A percentile compares a stretch with the other conserved stretches of the same genome.
These are phyloP conservation scores for Belonocnema kinseyi DNA, from an alignment of 1,140 invertebrate genomes.

Conservation along the genomic window DNA sequence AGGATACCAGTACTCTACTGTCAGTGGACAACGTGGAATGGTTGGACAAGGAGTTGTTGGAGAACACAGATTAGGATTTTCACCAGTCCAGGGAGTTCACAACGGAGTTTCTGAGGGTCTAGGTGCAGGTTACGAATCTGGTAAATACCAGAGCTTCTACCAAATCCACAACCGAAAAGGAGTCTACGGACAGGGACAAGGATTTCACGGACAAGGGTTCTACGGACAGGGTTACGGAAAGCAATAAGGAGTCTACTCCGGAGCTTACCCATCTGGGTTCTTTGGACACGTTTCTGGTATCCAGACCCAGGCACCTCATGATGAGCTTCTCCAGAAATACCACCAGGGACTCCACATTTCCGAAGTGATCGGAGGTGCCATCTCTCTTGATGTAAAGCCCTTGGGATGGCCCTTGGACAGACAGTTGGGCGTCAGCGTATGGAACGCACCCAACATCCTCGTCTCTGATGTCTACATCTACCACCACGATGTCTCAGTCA, in stretches of 20 bases:
- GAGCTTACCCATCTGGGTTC: conserved; percentile 7
- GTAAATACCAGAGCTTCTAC: conserved; percentile 15
- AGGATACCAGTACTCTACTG: conserved; percentile 39
- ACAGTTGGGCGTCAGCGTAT: conserved; percentile 46
- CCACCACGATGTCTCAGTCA: conserved; percentile 64
- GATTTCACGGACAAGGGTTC: conserved; percentile 9
- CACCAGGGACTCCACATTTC: too few species aligned
- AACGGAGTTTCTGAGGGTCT: conserved; percentile 35
- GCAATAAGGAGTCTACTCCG: conserved; percentile 24
- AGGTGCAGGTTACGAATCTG: not conserved
- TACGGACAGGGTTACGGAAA: not conserved
- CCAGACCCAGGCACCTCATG: too few species aligned
- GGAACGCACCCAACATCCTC: conserved; percentile 46
- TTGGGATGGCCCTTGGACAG: too few species aligned
- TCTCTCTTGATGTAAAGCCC: too few species aligned
- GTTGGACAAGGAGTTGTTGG: too few species aligned
- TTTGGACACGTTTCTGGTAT: too few species aligned
- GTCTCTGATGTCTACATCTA: conserved; percentile 72
- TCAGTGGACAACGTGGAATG: conserved; percentile 36
- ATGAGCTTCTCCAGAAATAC: too few species aligned
- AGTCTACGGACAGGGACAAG: too few species aligned
- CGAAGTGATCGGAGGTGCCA: too few species aligned
- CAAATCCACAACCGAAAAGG: not conserved
- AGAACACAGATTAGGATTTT: too few species aligned
- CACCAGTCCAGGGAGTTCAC: conserved; percentile 29